Base-by-base conservation (phyloP, 2,888 invertebrate genomes). In the Andrena praecox region DNA sequence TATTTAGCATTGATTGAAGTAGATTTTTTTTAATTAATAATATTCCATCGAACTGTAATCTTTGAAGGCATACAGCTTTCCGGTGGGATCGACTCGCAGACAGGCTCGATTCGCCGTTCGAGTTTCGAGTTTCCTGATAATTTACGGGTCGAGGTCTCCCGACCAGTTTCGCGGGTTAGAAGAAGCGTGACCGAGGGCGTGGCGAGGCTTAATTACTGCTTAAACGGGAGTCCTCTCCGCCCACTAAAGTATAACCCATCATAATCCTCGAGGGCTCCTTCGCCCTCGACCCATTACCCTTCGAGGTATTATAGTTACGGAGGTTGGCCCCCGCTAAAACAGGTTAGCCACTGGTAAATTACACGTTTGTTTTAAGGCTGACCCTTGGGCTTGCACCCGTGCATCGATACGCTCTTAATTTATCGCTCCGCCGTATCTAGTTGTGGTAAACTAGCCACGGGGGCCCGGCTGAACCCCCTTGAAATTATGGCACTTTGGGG, bases 171-270 rank as follows among this genome's bases (percentile, higher is more conserved):
- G 87, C 88, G 82, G 80, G 66, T 80, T 69, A 84, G 70, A 80
- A 77, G 86, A 90, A 92, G 91, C 91, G 92, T 91, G 91, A 92
- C 89, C 87, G 90, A 90, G 89, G 93, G 93, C 92, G 93, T 91
- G 89, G 92, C 89, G 86, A 86, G 89, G 83, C 91, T 92, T 93
- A 93, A 93, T 93, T 93, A 92, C 93, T 91, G 90, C 89, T 93
- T 93, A 93, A 93, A 93, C 93, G 90, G 93, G 89, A 93, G 93
- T 93, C 91, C 89, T 90, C 90, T 91, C 92, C 93, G 93, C 93
- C 93, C 92, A 93, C 93, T 89, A 90, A 92, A 92, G 92, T 89
- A 93, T 91, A 93, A 91, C 91, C 93, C 92, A 91, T 92, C 92
- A 91, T 92, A 92, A 92, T 92, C 91, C 85, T 86, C 89, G 86